Percentiles rank a stretch among this genome's conserved stretches.
Conservation (phyloP, 2,888 invertebrate genomes). For the Drosophila kuntzei region DNA sequence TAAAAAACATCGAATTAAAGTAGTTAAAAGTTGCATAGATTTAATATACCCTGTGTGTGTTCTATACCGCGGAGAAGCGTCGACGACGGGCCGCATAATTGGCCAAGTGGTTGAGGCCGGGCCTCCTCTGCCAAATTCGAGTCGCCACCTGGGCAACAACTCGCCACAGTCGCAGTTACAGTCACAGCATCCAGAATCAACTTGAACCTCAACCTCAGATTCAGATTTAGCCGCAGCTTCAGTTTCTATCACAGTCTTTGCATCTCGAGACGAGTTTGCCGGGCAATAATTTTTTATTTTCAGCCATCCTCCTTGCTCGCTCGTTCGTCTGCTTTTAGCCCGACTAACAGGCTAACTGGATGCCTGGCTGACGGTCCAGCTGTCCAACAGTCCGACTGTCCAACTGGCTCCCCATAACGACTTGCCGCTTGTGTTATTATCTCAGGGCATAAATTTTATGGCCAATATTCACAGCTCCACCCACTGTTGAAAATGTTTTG, state of each 20-base stretch:
- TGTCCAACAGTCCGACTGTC: conserved; percentile 22
- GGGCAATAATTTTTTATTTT: conserved; percentile 80
- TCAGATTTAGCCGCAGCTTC: conserved; percentile 35
- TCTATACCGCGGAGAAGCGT: background rate
- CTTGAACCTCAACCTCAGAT: conserved; percentile 43
- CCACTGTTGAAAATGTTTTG: conserved; percentile 80
- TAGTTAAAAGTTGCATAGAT: background rate
- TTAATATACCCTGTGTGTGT: conserved; percentile 20
- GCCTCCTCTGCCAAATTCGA: conserved; percentile 19
- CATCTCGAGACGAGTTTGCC: conserved; percentile 73
- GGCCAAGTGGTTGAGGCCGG: conserved; percentile 66
- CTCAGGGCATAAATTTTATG: conserved; percentile 79
- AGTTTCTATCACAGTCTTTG: conserved; percentile 62
- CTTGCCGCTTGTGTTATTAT: conserved; percentile 81
- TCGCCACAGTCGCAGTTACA: conserved; percentile 16
- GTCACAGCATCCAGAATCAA: conserved; percentile 34
- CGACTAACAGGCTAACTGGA: conserved; percentile 23
- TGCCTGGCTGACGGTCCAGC: conserved; percentile 13
- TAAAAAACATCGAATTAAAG: too few relatives aligned
- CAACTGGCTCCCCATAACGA: conserved; percentile 65
- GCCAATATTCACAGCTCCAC: conserved; percentile 83
- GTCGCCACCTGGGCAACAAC: conserved; percentile 62
- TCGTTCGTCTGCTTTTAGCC: conserved; percentile 21
- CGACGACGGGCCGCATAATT: conserved; percentile 55
- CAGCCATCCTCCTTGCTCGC: conserved; percentile 39